Conservation (phyloP, 2,797 vertebrate species). For the Epinephelus coioides region DNA sequence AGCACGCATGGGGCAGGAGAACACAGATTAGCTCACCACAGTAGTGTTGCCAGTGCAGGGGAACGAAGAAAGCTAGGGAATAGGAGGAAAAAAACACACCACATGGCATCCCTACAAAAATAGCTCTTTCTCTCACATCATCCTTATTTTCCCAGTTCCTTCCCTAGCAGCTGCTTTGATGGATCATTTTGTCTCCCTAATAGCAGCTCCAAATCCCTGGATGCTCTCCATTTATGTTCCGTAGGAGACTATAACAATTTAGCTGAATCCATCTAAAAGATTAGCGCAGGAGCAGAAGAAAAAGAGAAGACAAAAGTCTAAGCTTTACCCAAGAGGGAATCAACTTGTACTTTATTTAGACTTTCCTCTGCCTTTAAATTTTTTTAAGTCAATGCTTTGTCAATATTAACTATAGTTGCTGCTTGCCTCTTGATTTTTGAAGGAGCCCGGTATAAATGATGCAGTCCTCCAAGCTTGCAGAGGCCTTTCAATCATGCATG, state of each 20-base stretch:
- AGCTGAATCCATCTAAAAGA: conserved; percentile 77
- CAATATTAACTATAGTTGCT: conserved; percentile 79
- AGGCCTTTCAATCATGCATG: conserved; percentile 86
- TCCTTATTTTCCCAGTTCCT: conserved; percentile 75
- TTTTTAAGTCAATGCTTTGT: conserved; percentile 72
- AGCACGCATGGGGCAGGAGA: conserved; percentile 47
- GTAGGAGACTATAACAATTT: conserved; percentile 81
- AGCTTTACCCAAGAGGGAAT: conserved; percentile 68
- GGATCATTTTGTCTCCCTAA: conserved; percentile 84
- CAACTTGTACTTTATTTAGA: conserved; percentile 77
- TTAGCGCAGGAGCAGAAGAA: conserved; percentile 61
- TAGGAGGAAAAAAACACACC: conserved; percentile 6
- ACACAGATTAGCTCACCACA: conserved; percentile 59
- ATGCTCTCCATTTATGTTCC: conserved; percentile 79
- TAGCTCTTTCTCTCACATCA: conserved; percentile 74
- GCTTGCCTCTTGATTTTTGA: conserved; percentile 75
- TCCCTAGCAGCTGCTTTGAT: conserved; percentile 81
- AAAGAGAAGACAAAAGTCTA: conserved; percentile 64
- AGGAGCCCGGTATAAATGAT: conserved; percentile 77
- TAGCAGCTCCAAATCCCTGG: conserved; percentile 81
- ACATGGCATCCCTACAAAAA: conserved; percentile 71
- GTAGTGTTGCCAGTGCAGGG: conserved; percentile 31
- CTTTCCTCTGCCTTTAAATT: conserved; percentile 60
- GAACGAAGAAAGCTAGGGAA: conserved; percentile 36
- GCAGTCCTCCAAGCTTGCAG: conserved; percentile 76